Percentiles rank a stretch among this genome's conserved stretches.
Evolutionary conservation across 2,113 vertebrate genomes (phyloP).

Genomic region (Nestor notabilis): DNA sequence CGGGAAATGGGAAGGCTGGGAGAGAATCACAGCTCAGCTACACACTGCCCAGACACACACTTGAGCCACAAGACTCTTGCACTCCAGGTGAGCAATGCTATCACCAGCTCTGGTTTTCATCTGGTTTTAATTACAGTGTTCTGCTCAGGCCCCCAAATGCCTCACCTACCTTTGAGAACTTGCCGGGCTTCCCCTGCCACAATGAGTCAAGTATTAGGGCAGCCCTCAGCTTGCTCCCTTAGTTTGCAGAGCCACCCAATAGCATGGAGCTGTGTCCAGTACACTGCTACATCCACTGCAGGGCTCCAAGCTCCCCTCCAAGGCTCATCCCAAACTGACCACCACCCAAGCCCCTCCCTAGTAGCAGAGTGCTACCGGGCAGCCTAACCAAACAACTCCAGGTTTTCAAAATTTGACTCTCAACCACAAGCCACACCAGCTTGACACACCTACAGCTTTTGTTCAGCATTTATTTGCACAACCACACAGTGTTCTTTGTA

Average conservation of each 20-base stretch:
- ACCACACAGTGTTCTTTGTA: background rate
- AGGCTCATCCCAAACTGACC: background rate
- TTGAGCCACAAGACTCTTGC: background rate
- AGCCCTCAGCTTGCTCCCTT: background rate
- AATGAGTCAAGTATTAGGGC: accelerated
- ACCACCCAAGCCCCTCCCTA: background rate
- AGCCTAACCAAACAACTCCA: background rate
- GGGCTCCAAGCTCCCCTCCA: background rate
- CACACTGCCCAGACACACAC: accelerated
- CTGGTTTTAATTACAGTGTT: background rate
- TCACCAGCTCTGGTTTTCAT: background rate
- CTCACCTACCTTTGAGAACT: background rate
- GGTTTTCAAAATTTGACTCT: background rate
- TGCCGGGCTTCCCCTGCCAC: background rate
- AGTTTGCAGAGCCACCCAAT: background rate
- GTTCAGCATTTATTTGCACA: background rate
- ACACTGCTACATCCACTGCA: background rate
- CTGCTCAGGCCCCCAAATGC: background rate
- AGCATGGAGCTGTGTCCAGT: accelerated
- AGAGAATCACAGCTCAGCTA: background rate
- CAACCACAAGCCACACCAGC: background rate
- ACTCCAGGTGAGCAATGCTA: background rate
- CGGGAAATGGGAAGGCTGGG: background rate
- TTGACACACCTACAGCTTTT: background rate
- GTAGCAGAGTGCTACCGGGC: background rate